Evolutionary conservation across 2,888 invertebrate species (phyloP).

Genomic region (Epiblema foenella): DNA sequence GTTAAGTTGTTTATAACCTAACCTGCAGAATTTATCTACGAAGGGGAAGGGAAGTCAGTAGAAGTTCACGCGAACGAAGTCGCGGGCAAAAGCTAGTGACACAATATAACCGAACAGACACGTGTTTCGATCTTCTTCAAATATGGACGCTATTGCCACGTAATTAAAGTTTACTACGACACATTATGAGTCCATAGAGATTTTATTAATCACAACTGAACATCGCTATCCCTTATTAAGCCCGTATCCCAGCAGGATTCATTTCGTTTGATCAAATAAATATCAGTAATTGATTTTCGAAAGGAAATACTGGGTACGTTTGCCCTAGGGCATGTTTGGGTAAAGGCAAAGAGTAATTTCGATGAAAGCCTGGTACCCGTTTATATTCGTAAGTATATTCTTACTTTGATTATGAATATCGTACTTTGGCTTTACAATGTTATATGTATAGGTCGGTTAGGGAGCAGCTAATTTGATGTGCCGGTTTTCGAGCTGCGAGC

Average conservation of each 20-base stretch:
- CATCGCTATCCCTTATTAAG: slow-evolving; percentile 18
- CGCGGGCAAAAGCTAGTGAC: too few species aligned
- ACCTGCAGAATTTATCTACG: too few species aligned
- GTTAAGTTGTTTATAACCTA: too few species aligned
- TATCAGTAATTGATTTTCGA: slow-evolving; percentile 33
- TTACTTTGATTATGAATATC: not conserved
- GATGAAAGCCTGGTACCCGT: not conserved
- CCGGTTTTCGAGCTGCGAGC: too few species aligned
- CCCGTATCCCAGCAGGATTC: slow-evolving; percentile 18
- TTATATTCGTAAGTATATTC: not conserved
- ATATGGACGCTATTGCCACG: not conserved
- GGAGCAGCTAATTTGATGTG: too few species aligned
- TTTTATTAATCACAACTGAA: slow-evolving; percentile 17
- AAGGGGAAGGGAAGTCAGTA: too few species aligned
- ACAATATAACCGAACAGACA: too few species aligned
- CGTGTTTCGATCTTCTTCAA: not conserved
- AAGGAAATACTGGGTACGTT: not conserved
- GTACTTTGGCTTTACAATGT: not conserved
- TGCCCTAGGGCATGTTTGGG: slow-evolving; percentile 5
- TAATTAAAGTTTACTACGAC: not conserved
- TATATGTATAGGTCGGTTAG: too few species aligned
- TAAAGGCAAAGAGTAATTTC: slow-evolving; percentile 25
- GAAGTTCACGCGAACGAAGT: too few species aligned
- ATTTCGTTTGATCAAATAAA: slow-evolving; percentile 21
- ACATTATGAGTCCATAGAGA: not conserved